phyloP scores from a whole-genome alignment of 2,888 invertebrate species.

The Ariolimax columbianus region DNA sequence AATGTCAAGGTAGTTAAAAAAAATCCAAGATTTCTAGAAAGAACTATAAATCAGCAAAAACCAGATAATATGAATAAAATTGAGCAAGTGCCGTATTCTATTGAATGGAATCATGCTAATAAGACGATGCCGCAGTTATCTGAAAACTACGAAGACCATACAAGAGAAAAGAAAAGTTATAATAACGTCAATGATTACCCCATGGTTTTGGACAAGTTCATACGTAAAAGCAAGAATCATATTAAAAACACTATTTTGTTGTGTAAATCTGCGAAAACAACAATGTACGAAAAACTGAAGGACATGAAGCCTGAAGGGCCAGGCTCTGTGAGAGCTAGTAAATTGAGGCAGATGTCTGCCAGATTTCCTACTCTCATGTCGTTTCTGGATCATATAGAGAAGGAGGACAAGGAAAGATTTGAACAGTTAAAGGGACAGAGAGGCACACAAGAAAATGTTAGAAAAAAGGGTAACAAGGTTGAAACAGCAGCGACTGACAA shows the following conservation, averaged over 20 bases:
- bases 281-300: background rate
- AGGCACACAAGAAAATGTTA: background rate
- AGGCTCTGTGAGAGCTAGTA: background rate
- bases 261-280: constrained; percentile 17
- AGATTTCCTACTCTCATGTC: constrained; percentile 28
- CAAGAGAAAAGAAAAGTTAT: background rate
- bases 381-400: constrained; percentile 35
- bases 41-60: background rate
- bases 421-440: background rate
- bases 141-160: background rate
- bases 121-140: background rate
- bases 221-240: constrained; percentile 8
- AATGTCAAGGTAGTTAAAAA: background rate
- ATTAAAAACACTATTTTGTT: constrained; percentile 5
- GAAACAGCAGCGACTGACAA: background rate
- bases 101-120: background rate
- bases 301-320: background rate
- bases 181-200: background rate
- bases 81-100: background rate
- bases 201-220: constrained; percentile 2
- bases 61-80: background rate
- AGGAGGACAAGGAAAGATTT: background rate
- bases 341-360: background rate
- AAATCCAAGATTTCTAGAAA: background rate
- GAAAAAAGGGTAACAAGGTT: background rate